phyloP scores from a whole-genome alignment of 2,797 vertebrate genomes.

The Semaprochilodus insignis region DNA sequence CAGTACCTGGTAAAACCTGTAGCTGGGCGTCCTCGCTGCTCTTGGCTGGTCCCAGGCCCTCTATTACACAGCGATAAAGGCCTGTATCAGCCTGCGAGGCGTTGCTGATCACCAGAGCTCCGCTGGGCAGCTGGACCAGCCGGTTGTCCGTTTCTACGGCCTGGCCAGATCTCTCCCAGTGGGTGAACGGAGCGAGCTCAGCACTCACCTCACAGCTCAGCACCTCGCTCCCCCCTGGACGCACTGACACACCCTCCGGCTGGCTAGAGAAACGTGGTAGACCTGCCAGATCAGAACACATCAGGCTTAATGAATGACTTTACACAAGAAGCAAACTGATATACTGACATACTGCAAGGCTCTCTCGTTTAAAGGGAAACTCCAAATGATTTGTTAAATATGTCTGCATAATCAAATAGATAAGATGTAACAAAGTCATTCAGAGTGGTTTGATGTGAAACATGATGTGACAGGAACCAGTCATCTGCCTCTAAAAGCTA shows the following conservation, averaged over 20 bases:
- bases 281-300: slow-evolving; percentile 71
- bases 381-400: too few relatives aligned
- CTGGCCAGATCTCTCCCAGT: slow-evolving; percentile 88
- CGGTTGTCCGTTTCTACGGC: slow-evolving; percentile 75
- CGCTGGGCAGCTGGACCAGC: slow-evolving; percentile 81
- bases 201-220: slow-evolving; percentile 88
- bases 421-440: too few relatives aligned
- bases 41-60: slow-evolving; percentile 85
- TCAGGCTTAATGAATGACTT: not conserved
- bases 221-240: slow-evolving; percentile 79
- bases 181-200: slow-evolving; percentile 86
- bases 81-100: slow-evolving; percentile 83
- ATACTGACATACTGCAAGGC: too few relatives aligned
- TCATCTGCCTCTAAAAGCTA: too few relatives aligned
- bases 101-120: slow-evolving; percentile 89
- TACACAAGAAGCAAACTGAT: not conserved
- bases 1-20: slow-evolving; percentile 84
- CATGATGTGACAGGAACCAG: too few relatives aligned
- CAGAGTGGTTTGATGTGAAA: too few relatives aligned
- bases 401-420: too few relatives aligned
- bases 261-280: slow-evolving; percentile 89
- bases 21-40: slow-evolving; percentile 91
- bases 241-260: slow-evolving; percentile 79
- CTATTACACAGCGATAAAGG: slow-evolving; percentile 89
- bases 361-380: too few relatives aligned